Evolutionary conservation across 2,888 invertebrate genomes (phyloP).

Genomic region (Kuschelorhynchus macadamiae): DNA sequence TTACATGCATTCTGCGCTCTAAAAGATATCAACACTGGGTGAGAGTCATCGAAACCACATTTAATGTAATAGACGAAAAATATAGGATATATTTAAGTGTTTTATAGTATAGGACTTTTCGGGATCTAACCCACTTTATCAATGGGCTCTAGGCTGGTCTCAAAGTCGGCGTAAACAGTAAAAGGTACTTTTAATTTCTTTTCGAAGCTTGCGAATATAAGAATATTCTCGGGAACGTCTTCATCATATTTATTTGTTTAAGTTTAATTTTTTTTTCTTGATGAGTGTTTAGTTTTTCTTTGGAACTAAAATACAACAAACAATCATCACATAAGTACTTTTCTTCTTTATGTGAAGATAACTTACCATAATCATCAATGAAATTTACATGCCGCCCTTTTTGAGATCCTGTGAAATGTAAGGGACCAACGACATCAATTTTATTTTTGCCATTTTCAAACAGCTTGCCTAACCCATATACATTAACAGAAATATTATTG

Average conservation of each 20-base stretch:
- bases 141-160: neutral
- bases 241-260: neutral
- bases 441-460: neutral
- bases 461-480: neutral
- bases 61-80: conserved; percentile 8
- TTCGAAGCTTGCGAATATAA: neutral
- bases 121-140: neutral
- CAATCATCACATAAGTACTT: neutral
- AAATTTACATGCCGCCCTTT: neutral
- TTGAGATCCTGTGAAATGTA: neutral
- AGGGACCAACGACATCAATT: neutral
- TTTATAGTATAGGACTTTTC: neutral
- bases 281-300: neutral
- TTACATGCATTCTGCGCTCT: neutral
- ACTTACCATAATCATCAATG: neutral
- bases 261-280: neutral
- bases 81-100: neutral
- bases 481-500: conserved; percentile 9
- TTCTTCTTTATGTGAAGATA: neutral
- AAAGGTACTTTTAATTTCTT: conserved; percentile 8
- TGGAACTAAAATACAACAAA: neutral
- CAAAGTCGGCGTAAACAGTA: conserved; percentile 13
- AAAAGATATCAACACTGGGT: neutral
- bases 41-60: conserved; percentile 2
- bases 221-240: neutral